Percentiles rank a stretch among this genome's conserved stretches.
Evolutionary conservation across 2,888 invertebrate genomes (phyloP).

Genomic region (Leptinotarsa tumamoca): DNA sequence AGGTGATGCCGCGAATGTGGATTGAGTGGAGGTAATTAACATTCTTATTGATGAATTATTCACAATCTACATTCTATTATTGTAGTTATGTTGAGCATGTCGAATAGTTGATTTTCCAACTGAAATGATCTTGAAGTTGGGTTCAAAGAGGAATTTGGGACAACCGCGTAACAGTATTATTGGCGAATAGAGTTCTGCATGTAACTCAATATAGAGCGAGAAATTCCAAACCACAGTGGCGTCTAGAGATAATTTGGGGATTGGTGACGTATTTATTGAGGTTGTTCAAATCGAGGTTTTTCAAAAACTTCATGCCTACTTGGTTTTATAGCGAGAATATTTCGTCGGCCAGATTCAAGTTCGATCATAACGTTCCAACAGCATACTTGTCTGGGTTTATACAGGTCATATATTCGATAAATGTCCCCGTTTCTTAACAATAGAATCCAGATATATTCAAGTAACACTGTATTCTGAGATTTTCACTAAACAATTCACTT

Average conservation of each 20-base stretch:
- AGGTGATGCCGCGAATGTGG: slow-evolving; percentile 19
- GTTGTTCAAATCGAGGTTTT: too few relatives aligned
- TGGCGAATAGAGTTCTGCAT: slow-evolving; percentile 6
- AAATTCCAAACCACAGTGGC: not conserved
- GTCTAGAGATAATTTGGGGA: not conserved
- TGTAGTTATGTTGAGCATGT: slow-evolving; percentile 23
- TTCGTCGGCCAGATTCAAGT: too few relatives aligned
- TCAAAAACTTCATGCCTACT: too few relatives aligned
- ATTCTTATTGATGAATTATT: slow-evolving; percentile 23
- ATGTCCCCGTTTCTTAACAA: too few relatives aligned
- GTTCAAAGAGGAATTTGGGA: slow-evolving; percentile 18
- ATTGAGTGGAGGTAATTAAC: slow-evolving; percentile 19
- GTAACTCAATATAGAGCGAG: slow-evolving; percentile 5
- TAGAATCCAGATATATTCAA: too few relatives aligned
- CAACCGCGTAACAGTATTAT: slow-evolving; percentile 2
- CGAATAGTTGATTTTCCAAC: slow-evolving; percentile 18
- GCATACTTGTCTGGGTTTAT: too few relatives aligned
- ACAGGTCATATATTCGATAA: too few relatives aligned
- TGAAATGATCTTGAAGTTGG: slow-evolving; percentile 12
- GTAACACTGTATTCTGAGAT: too few relatives aligned
- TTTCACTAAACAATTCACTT: too few relatives aligned
- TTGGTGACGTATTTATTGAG: too few relatives aligned
- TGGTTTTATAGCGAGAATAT: too few relatives aligned
- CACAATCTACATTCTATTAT: slow-evolving; percentile 8
- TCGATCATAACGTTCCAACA: too few relatives aligned